These are phyloP conservation scores for Tupaia chinensis DNA, from an alignment of 2,113 vertebrate species.

Conservation along the genomic window DNA sequence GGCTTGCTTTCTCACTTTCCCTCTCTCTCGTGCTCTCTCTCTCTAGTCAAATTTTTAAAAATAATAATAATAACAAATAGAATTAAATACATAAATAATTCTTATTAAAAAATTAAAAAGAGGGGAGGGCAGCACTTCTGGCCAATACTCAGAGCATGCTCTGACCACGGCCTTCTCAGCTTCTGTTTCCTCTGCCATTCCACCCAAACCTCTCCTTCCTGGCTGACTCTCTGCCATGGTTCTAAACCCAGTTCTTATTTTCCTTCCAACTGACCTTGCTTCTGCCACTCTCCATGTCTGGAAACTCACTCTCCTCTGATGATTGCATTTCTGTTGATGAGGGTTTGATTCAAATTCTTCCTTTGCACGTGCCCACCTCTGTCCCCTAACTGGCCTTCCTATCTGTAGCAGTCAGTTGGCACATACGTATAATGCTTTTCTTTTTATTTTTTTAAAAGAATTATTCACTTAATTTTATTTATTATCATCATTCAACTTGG, in stretches of 20 bases:
- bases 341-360: neutral
- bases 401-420: neutral
- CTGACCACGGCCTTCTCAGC: neutral
- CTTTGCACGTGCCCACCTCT: neutral
- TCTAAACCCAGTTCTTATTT: neutral
- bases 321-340: neutral
- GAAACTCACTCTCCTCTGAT: neutral
- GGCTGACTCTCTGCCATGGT: too few relatives aligned
- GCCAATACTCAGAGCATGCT: neutral
- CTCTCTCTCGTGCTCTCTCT: too few relatives aligned
- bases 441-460: too few relatives aligned
- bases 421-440: too few relatives aligned
- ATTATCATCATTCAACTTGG: too few relatives aligned
- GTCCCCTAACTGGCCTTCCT: neutral
- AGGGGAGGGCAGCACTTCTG: neutral
- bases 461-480: too few relatives aligned
- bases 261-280: neutral
- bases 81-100: too few relatives aligned
- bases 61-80: too few relatives aligned
- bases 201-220: neutral
- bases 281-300: neutral
- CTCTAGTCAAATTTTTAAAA: too few relatives aligned
- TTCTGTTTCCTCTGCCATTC: fast-evolving
- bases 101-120: too few relatives aligned
- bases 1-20: too few relatives aligned